Base-by-base conservation (phyloP, 35 echinoderm and acorn worm species). In the Acanthaster planci region DNA sequence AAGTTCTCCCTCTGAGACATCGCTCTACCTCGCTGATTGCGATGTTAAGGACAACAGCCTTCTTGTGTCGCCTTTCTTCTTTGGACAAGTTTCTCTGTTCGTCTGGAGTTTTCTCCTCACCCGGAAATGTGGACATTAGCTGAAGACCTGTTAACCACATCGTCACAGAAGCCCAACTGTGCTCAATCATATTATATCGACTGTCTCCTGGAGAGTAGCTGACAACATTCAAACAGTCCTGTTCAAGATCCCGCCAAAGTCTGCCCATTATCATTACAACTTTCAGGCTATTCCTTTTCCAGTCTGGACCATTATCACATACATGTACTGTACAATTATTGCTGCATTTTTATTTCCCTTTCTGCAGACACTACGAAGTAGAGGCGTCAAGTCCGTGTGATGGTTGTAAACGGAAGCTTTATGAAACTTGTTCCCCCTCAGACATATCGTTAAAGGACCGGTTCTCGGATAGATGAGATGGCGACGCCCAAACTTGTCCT, bases 111-210 rank as follows among this genome's bases (percentile, higher is more conserved):
- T 7, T 78, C 5, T 30, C 23, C 47, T 40, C 78, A 47, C 38
- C 10, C 2, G 78, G 78, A 30, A 81, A 2, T 19, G 38, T 81
- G 18, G 18, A 18, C n/a, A 16, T 21, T 16, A 81, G 40, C 26
- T 27, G 16, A 4, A 81, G 38, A 27, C 78, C 78, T 52, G 78
- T 51, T 6, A 81, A 42, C 78, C 76, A 81, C 17, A 10, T 52
- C 3, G 78, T 81, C 26, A 51, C 39, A 3, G 78, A 40, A 22
- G 78, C 38, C 78, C 38, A 81, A n/a, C 37, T n/a, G 26, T 81
- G 78, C 7, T 81, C 78, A 22, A 81, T 81, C 78, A 81, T 81
- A 81, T 81, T 81, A 26, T 50, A 81, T 51, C 30, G 39, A 52
- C 38, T 50, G 14, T 81, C 78, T 15, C 78, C 78, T 17, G 78